Conservation (phyloP, 2,113 vertebrate genomes). For the Urocynchramus pylzowi region DNA sequence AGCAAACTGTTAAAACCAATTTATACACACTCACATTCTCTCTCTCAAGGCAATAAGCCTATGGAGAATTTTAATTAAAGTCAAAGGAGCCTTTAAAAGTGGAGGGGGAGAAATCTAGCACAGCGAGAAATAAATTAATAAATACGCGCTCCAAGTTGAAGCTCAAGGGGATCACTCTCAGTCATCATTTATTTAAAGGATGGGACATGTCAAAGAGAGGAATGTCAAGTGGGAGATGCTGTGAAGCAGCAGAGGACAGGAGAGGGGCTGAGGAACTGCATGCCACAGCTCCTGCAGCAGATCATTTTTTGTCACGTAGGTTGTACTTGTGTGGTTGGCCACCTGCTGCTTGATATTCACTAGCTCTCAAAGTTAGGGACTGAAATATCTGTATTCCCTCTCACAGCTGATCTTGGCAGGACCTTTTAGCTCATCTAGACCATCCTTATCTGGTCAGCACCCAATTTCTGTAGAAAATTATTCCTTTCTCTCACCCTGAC, state of each 20-base stretch:
- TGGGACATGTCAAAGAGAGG: constrained; percentile 51
- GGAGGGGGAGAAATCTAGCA: constrained; percentile 34
- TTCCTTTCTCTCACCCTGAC: not conserved
- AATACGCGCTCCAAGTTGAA: constrained; percentile 53
- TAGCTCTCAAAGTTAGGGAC: not conserved
- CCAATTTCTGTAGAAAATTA: not conserved
- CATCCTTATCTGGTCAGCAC: not conserved
- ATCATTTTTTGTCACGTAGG: constrained; percentile 6
- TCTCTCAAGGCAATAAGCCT: constrained; percentile 40
- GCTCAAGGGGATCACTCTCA: constrained; percentile 55
- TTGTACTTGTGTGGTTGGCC: constrained; percentile 12
- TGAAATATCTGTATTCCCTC: not conserved
- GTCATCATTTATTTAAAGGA: constrained; percentile 68
- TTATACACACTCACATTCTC: not conserved
- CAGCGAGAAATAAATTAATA: constrained; percentile 70
- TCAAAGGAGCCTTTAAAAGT: constrained; percentile 64
- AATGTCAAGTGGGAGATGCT: constrained; percentile 61
- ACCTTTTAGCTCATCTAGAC: not conserved
- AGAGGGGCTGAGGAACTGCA: not conserved
- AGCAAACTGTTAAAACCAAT: constrained; percentile 62
- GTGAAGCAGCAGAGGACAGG: constrained; percentile 46
- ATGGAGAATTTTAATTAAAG: constrained; percentile 70
- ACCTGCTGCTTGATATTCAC: constrained; percentile 43
- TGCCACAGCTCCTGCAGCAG: not conserved
- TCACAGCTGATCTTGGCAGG: not conserved